These are phyloP conservation scores for Haplochromis burtoni DNA, from an alignment of 2,113 vertebrate genomes.

Conservation along the genomic window DNA sequence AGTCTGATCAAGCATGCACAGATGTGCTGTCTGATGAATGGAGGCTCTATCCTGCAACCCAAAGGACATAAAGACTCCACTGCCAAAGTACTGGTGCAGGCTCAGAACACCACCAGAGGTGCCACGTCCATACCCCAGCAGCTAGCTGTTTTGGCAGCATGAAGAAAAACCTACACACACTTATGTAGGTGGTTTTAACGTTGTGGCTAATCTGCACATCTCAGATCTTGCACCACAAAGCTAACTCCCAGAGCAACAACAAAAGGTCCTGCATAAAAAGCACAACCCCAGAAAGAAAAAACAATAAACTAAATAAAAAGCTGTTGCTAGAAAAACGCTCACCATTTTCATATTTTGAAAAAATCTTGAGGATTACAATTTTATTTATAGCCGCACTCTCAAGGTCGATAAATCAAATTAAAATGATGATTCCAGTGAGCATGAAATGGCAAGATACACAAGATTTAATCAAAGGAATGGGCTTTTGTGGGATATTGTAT, in stretches of 20 bases:
- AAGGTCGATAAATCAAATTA: neutral
- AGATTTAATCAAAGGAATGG: neutral
- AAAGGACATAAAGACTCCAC: neutral
- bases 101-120: neutral
- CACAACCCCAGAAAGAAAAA: neutral
- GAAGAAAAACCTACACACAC: neutral
- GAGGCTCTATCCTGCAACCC: neutral
- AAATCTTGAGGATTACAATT: neutral
- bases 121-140: neutral
- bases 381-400: neutral
- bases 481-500: neutral
- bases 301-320: neutral
- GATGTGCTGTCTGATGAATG: neutral
- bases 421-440: neutral
- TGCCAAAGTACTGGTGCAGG: neutral
- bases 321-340: neutral
- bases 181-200: neutral
- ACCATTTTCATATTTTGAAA: neutral
- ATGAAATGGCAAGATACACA: neutral
- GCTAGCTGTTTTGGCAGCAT: neutral
- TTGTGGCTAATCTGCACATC: neutral
- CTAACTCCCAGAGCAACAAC: neutral
- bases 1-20: neutral
- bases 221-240: neutral
- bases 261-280: neutral